phyloP scores from a whole-genome alignment of 2,113 vertebrate species.

The Oenanthe oenanthe region DNA sequence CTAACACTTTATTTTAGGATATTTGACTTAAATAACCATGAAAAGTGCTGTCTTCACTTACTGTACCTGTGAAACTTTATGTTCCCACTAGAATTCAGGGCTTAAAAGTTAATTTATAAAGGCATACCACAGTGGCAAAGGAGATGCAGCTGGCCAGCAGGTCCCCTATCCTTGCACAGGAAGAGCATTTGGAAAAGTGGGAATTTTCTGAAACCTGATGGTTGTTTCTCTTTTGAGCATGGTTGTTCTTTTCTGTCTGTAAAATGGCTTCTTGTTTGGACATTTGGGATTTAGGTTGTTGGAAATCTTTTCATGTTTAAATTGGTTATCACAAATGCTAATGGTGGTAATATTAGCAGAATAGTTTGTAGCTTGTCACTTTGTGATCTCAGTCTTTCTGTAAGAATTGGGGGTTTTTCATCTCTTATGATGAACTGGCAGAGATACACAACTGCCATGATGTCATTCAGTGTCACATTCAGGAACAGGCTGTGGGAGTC shows the following conservation, averaged over 20 bases:
- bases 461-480: background rate
- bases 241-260: background rate
- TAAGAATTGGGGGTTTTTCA: background rate
- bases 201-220: background rate
- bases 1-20: background rate
- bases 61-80: background rate
- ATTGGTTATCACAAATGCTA: background rate
- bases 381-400: background rate
- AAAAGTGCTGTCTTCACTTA: background rate
- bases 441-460: background rate
- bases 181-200: background rate
- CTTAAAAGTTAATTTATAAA: background rate
- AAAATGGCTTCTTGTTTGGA: slow-evolving; percentile 25
- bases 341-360: background rate
- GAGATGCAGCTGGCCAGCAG: background rate
- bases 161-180: background rate
- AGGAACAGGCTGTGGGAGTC: background rate
- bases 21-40: background rate
- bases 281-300: background rate
- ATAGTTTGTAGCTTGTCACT: background rate
- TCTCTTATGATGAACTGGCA: background rate
- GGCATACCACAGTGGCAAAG: background rate
- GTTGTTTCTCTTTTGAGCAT: background rate
- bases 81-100: background rate
- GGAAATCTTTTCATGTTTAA: slow-evolving; percentile 10